These are phyloP conservation scores for Ceyx cyanopectus DNA, from an alignment of 2,113 vertebrate genomes.

Conservation along the genomic window DNA sequence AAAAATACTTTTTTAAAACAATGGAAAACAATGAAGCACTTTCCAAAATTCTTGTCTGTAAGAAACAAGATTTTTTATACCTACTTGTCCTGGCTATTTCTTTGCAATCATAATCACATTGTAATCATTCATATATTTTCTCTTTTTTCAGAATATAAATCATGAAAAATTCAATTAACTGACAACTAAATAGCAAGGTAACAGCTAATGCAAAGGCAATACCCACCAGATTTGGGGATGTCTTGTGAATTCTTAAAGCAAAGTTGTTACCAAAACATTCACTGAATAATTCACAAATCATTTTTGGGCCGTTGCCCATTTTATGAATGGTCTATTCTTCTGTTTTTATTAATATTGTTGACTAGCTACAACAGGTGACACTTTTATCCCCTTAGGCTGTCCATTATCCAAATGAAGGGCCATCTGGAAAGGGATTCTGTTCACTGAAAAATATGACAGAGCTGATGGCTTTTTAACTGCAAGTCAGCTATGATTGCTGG, in stretches of 20 bases:
- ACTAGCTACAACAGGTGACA: constrained; percentile 82
- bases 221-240: neutral
- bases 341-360: constrained; percentile 79
- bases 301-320: constrained; percentile 36
- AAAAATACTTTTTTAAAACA: neutral
- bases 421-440: constrained; percentile 85
- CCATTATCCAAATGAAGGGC: constrained; percentile 85
- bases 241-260: constrained; percentile 20
- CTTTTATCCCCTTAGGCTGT: constrained; percentile 83
- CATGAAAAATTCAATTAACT: neutral
- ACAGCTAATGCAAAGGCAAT: neutral
- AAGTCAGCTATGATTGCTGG: constrained; percentile 83
- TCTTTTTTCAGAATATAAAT: neutral
- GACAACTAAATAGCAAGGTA: neutral
- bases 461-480: constrained; percentile 86
- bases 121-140: neutral
- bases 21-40: neutral
- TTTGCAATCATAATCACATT: neutral
- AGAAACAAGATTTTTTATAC: neutral
- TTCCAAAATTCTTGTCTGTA: neutral
- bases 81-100: neutral
- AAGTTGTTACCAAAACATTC: constrained; percentile 33
- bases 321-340: constrained; percentile 67
- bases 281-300: constrained; percentile 52
- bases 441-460: constrained; percentile 82